These are phyloP conservation scores for Archivesica marissinica DNA, from an alignment of 1,140 invertebrate genomes.

Conservation along the genomic window DNA sequence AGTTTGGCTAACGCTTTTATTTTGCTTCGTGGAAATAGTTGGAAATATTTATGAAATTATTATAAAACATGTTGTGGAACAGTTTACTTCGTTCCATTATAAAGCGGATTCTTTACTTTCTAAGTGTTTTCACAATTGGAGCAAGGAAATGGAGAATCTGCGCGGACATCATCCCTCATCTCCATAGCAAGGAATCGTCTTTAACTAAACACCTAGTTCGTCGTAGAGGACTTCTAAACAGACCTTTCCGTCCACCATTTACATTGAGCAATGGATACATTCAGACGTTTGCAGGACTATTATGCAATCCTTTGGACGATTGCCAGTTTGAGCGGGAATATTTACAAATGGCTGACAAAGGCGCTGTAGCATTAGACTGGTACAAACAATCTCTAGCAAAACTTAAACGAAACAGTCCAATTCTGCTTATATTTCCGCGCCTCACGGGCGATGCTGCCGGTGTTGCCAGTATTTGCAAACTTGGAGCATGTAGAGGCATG, in stretches of 20 bases:
- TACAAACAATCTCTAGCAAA: neutral
- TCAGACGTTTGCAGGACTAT: constrained; percentile 47
- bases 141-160: neutral
- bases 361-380: constrained; percentile 52
- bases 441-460: constrained; percentile 67
- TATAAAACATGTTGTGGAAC: neutral
- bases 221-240: constrained; percentile 19
- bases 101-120: neutral
- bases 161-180: constrained; percentile 45
- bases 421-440: constrained; percentile 69
- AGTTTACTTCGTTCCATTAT: neutral
- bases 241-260: constrained; percentile 35
- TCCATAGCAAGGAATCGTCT: constrained; percentile 28
- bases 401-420: constrained; percentile 27
- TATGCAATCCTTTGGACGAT: neutral
- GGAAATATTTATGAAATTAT: neutral
- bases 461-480: constrained; percentile 51
- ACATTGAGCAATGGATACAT: constrained; percentile 1
- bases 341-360: constrained; percentile 45
- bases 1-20: too few species aligned
- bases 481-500: constrained; percentile 64
- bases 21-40: too few species aligned
- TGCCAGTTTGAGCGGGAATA: constrained; percentile 57
- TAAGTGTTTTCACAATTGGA: neutral
- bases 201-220: constrained; percentile 41